A percentile compares a stretch with the other conserved stretches of the same genome.
These are phyloP conservation scores for Drosophila buzzatii DNA, from an alignment of 2,888 invertebrate species.

Conservation along the genomic window DNA sequence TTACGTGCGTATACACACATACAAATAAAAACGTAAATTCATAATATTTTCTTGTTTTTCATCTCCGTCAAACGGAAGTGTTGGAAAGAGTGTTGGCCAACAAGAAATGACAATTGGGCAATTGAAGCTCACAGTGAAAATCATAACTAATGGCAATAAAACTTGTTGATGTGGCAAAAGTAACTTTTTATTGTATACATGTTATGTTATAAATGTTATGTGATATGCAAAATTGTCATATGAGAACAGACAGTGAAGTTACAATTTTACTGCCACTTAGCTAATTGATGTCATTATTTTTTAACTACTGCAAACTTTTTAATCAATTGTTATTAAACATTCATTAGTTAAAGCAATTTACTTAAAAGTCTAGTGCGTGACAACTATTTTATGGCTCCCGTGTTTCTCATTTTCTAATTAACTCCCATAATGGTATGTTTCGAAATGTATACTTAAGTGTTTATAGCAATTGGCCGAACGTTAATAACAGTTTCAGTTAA, in stretches of 20 bases:
- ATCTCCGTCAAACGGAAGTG: background rate
- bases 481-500: background rate
- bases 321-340: background rate
- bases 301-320: background rate
- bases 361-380: background rate
- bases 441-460: background rate
- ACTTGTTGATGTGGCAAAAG: background rate
- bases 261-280: background rate
- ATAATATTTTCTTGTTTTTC: conserved; percentile 9
- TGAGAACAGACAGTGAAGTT: background rate
- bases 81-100: conserved; percentile 5
- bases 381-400: background rate
- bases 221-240: background rate
- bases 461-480: background rate
- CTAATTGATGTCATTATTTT: background rate
- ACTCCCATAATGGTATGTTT: background rate
- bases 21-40: conserved; percentile 28
- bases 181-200: conserved; percentile 4
- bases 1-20: conserved; percentile 21
- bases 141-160: conserved; percentile 5
- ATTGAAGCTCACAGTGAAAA: conserved; percentile 10
- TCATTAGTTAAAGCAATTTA: background rate
- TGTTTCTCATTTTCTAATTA: background rate
- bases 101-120: conserved; percentile 5
- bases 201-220: conserved; percentile 3